These are phyloP conservation scores for Halichondria panicea DNA, from an alignment of 37 sponge, comb jelly and placozoan genomes.

Conservation along the genomic window DNA sequence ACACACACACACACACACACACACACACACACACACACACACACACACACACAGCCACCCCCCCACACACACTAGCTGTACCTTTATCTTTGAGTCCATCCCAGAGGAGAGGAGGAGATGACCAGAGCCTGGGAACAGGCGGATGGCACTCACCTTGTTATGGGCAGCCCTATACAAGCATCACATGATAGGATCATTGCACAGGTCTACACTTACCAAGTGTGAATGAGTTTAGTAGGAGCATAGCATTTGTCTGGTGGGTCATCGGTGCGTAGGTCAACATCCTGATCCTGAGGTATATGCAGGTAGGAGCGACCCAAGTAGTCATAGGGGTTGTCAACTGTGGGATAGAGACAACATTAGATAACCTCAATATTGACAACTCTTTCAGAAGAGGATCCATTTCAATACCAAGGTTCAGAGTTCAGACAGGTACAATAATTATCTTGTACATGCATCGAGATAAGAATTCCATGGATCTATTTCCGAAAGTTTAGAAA, in stretches of 20 bases:
- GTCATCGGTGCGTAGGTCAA: conserved; percentile 81
- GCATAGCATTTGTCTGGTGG: conserved; percentile 93
- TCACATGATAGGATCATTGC: not conserved
- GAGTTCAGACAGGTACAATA: no score
- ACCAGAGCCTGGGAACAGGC: conserved; percentile 87
- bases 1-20: not conserved
- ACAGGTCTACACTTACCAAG: conserved; percentile 61
- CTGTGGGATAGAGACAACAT: no score
- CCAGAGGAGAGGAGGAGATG: conserved; percentile 93
- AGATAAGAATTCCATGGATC: no score
- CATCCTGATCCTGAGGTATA: conserved; percentile 87
- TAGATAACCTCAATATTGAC: no score
- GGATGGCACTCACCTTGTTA: conserved; percentile 88
- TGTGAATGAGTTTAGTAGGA: conserved; percentile 93
- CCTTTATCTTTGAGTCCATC: conserved; percentile 95
- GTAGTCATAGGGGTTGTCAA: conserved; percentile 94
- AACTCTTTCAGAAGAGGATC: no score
- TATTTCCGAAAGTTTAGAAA: no score
- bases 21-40: not conserved
- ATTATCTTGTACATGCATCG: no score
- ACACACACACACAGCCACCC: not conserved
- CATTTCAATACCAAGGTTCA: no score
- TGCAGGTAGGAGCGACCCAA: conserved; percentile 95
- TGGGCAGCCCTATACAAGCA: conserved; percentile 74
- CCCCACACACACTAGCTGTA: not conserved